These are phyloP conservation scores for Takifugu rubripes DNA, from an alignment of 2,797 vertebrate genomes.

Conservation along the genomic window DNA sequence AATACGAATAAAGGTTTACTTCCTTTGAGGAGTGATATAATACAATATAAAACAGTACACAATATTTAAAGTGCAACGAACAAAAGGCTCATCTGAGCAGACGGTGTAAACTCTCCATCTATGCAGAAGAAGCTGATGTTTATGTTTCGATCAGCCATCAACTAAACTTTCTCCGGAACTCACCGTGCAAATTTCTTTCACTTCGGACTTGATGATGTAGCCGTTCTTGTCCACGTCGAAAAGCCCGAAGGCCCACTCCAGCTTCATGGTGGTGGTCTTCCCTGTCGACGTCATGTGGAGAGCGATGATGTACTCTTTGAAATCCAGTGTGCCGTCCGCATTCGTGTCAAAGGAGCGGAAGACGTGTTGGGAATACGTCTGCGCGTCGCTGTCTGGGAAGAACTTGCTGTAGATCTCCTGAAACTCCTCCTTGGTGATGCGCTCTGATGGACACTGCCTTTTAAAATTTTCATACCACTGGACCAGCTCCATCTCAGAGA, in stretches of 20 bases:
- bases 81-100: no score
- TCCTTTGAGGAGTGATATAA: neutral
- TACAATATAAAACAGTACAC: neutral
- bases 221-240: constrained; percentile 80
- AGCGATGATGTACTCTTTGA: constrained; percentile 79
- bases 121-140: constrained; percentile 1
- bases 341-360: constrained; percentile 80
- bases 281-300: constrained; percentile 80
- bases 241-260: constrained; percentile 79
- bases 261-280: constrained; percentile 64
- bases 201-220: constrained; percentile 77
- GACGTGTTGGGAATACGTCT: constrained; percentile 74
- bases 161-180: constrained; percentile 27
- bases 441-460: constrained; percentile 73
- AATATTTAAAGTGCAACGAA: neutral
- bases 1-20: neutral
- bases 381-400: constrained; percentile 75
- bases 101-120: neutral
- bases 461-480: constrained; percentile 80
- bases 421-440: constrained; percentile 69
- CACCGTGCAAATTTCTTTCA: constrained; percentile 76
- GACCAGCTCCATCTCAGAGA: constrained; percentile 70
- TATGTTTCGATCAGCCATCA: neutral
- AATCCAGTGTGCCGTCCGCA: constrained; percentile 77
- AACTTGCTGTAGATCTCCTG: constrained; percentile 75